Evolutionary conservation across 2,797 vertebrate species (phyloP).

Genomic region (Thunnus albacares): DNA sequence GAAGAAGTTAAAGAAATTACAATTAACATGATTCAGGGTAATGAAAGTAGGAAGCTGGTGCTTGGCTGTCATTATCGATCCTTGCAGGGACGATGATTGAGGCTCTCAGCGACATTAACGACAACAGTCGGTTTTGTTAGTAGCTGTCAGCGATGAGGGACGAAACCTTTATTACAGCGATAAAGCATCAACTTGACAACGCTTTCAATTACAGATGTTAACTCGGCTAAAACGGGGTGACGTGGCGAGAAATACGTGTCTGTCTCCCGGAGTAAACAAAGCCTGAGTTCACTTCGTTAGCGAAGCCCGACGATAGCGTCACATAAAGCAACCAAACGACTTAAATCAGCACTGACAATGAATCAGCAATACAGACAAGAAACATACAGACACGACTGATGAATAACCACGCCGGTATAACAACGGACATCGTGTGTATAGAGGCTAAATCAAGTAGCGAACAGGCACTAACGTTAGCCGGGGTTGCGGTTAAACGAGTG

Average conservation of each 20-base stretch:
- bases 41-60: conserved; percentile 35
- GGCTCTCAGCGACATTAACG: not conserved
- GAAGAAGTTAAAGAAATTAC: no score
- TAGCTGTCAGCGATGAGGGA: not conserved
- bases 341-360: not conserved
- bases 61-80: not conserved
- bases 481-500: no score
- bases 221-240: conserved; percentile 66
- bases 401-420: not conserved
- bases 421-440: not conserved
- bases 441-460: not conserved
- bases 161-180: not conserved
- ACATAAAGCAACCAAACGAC: rapidly evolving
- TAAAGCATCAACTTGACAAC: not conserved
- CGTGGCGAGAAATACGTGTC: conserved; percentile 85
- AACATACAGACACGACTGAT: rapidly evolving
- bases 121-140: rapidly evolving
- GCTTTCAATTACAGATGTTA: not conserved
- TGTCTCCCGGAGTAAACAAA: conserved; percentile 59
- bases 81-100: conserved; percentile 5
- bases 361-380: not conserved
- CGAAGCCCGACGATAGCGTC: not conserved
- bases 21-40: not conserved
- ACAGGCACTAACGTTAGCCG: not conserved
- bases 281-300: not conserved